Evolutionary conservation across 1,140 invertebrate species (phyloP).

Genomic region (Mercenaria mercenaria): DNA sequence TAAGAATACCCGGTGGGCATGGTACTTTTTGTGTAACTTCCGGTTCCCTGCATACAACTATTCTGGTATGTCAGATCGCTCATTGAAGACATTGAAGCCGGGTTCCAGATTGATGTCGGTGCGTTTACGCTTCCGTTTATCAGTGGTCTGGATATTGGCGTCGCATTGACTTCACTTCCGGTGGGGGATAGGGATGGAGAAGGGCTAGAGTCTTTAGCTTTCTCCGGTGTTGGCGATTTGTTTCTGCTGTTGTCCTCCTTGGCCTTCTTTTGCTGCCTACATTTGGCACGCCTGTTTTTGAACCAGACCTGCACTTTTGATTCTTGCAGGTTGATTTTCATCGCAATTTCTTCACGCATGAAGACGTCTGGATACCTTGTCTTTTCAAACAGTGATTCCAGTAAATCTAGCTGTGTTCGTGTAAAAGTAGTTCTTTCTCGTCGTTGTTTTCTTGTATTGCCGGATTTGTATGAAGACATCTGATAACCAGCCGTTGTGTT

Average conservation of each 20-base stretch:
- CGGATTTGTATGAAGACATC: constrained; percentile 51
- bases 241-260: constrained; percentile 78
- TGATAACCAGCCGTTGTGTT: constrained; percentile 89
- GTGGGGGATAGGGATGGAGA: constrained; percentile 78
- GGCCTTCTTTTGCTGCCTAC: constrained; percentile 93
- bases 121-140: constrained; percentile 77
- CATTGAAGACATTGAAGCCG: constrained; percentile 84
- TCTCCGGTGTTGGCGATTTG: constrained; percentile 78
- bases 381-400: constrained; percentile 97
- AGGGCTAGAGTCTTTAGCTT: constrained; percentile 77
- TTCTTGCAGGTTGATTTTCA: constrained; percentile 99
- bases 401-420: constrained; percentile 96
- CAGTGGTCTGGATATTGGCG: constrained; percentile 78
- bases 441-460: constrained; percentile 94
- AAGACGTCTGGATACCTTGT: constrained; percentile 99
- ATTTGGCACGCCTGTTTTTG: constrained; percentile 98
- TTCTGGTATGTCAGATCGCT: constrained; percentile 84
- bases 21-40: constrained; percentile 77
- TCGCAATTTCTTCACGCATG: constrained; percentile 99
- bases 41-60: constrained; percentile 85
- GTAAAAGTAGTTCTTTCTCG: constrained; percentile 99
- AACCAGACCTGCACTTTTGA: constrained; percentile 99
- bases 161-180: constrained; percentile 82
- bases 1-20: constrained; percentile 80
- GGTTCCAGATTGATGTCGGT: constrained; percentile 86